These are phyloP conservation scores for Lapara coniferarum DNA, from an alignment of 2,888 invertebrate genomes.

Conservation along the genomic window DNA sequence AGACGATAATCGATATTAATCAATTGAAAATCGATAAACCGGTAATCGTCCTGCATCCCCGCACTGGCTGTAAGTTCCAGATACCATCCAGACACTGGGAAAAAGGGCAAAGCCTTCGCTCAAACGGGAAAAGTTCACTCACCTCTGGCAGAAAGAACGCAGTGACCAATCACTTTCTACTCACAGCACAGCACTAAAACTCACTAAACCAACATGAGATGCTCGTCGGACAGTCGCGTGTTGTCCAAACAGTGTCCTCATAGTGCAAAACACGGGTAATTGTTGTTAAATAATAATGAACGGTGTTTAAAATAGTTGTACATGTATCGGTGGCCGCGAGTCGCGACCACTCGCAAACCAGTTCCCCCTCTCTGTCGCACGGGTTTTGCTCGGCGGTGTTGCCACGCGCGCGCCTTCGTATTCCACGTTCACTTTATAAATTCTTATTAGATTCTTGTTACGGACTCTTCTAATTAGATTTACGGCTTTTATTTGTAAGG, in stretches of 20 bases:
- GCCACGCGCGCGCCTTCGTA: slow-evolving; percentile 46
- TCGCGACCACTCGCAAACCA: slow-evolving; percentile 63
- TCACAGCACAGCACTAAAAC: slow-evolving; percentile 45
- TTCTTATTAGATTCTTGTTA: slow-evolving; percentile 30
- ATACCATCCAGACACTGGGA: slow-evolving; percentile 45
- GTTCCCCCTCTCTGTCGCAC: slow-evolving; percentile 74
- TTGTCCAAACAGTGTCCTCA: slow-evolving; percentile 57
- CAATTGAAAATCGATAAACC: slow-evolving; percentile 16
- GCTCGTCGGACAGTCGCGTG: slow-evolving; percentile 40
- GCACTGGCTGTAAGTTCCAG: slow-evolving; percentile 37
- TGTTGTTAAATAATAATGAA: slow-evolving; percentile 67
- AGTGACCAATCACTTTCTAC: slow-evolving; percentile 56
- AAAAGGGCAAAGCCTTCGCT: slow-evolving; percentile 64
- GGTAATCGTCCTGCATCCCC: slow-evolving; percentile 22
- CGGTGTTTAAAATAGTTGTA: slow-evolving; percentile 60
- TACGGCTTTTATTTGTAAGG: too few relatives aligned
- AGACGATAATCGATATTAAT: not conserved
- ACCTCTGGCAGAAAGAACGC: slow-evolving; percentile 53
- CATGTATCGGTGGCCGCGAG: slow-evolving; percentile 50
- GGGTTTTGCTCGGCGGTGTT: slow-evolving; percentile 52
- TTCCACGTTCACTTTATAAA: not conserved
- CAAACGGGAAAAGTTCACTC: slow-evolving; percentile 64
- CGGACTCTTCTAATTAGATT: not conserved
- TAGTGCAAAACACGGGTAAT: slow-evolving; percentile 58
- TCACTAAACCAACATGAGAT: slow-evolving; percentile 30